These are phyloP conservation scores for Latheticus oryzae DNA, from an alignment of 2,888 invertebrate genomes.

Conservation along the genomic window DNA sequence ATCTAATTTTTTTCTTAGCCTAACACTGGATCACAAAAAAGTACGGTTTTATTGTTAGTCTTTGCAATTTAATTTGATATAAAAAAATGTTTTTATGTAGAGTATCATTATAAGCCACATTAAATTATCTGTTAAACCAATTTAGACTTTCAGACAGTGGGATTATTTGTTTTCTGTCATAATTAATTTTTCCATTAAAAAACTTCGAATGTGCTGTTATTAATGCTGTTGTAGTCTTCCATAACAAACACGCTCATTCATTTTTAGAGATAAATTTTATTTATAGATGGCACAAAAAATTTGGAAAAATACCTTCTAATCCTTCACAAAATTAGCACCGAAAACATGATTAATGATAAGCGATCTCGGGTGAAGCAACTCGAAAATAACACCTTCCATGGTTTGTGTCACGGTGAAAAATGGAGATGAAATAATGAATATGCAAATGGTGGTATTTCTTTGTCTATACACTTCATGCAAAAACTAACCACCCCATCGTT, in stretches of 20 bases:
- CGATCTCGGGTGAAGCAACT: not conserved
- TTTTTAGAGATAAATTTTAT: conserved; percentile 17
- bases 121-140: conserved; percentile 50
- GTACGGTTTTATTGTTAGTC: conserved; percentile 29
- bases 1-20: no score
- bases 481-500: no score
- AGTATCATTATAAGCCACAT: conserved; percentile 44
- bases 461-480: no score
- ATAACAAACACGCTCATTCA: conserved; percentile 28
- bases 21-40: no score
- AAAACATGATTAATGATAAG: conserved; percentile 26
- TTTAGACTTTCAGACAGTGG: conserved; percentile 47
- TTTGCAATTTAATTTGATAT: conserved; percentile 29
- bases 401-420: no score
- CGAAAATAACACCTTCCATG: conserved; percentile 24
- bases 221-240: conserved; percentile 27
- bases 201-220: conserved; percentile 23
- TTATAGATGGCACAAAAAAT: conserved; percentile 23
- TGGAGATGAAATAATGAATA: no score
- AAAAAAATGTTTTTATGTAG: conserved; percentile 35
- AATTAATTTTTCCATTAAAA: conserved; percentile 46
- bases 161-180: conserved; percentile 46
- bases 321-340: conserved; percentile 12
- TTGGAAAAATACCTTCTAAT: conserved; percentile 21
- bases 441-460: no score